These are phyloP conservation scores for Leptodirus hochenwartii DNA, from an alignment of 2,888 invertebrate species.

Conservation along the genomic window DNA sequence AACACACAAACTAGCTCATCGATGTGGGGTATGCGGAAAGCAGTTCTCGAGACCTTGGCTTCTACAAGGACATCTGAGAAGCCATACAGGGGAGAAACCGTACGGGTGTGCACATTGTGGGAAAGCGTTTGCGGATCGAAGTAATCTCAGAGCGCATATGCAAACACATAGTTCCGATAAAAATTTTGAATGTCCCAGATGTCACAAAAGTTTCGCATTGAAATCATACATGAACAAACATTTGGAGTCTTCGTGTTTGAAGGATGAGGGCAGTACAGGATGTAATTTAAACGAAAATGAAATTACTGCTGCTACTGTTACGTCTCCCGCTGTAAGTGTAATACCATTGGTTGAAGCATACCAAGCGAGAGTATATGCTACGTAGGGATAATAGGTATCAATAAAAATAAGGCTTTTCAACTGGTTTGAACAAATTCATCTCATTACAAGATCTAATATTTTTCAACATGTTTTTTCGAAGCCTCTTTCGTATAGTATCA, in stretches of 20 bases:
- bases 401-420: too few species aligned
- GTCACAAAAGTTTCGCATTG: slow-evolving; percentile 80
- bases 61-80: slow-evolving; percentile 66
- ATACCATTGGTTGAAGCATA: neutral
- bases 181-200: slow-evolving; percentile 72
- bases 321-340: neutral
- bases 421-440: too few species aligned
- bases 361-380: too few species aligned
- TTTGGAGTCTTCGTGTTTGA: slow-evolving; percentile 68
- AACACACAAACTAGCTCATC: slow-evolving; percentile 82
- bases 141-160: slow-evolving; percentile 84
- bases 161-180: slow-evolving; percentile 86
- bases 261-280: slow-evolving; percentile 13
- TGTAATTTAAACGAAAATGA: neutral
- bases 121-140: slow-evolving; percentile 87
- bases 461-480: too few species aligned
- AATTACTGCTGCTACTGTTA: neutral
- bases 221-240: slow-evolving; percentile 93
- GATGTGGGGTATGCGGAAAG: slow-evolving; percentile 85
- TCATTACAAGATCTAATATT: too few species aligned
- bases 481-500: too few species aligned
- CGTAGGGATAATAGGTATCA: too few species aligned
- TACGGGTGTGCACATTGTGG: slow-evolving; percentile 89
- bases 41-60: slow-evolving; percentile 94
- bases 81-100: slow-evolving; percentile 87